A percentile compares a stretch with the other conserved stretches of the same genome.
These are phyloP conservation scores for Taxidea taxus DNA, from an alignment of 2,113 vertebrate species.

Conservation along the genomic window DNA sequence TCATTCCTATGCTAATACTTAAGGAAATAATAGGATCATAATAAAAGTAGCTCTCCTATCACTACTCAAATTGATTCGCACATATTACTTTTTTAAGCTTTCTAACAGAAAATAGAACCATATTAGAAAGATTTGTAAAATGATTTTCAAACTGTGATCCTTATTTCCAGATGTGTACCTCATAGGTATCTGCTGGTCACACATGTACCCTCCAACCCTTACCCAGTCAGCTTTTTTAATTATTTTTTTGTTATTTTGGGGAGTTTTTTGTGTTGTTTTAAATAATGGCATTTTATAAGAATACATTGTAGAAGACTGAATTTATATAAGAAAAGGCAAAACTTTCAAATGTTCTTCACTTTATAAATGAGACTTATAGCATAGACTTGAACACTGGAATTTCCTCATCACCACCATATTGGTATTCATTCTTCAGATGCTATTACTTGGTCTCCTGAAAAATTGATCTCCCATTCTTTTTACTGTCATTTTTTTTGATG, in stretches of 20 bases:
- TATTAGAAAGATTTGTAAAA: not conserved
- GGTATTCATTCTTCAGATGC: not conserved
- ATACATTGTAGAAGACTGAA: not conserved
- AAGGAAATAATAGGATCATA: not conserved
- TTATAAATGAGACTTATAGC: not conserved
- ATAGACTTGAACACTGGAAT: not conserved
- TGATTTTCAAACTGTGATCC: not conserved
- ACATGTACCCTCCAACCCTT: not conserved
- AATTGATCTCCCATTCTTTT: not conserved
- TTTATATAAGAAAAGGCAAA: not conserved
- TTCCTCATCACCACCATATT: not conserved
- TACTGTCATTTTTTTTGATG: not conserved
- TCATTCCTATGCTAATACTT: not conserved
- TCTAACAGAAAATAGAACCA: not conserved
- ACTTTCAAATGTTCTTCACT: not conserved
- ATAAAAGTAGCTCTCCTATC: not conserved
- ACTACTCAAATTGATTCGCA: not conserved
- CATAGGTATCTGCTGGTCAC: constrained; percentile 12
- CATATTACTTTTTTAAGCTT: not conserved
- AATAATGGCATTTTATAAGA: not conserved
- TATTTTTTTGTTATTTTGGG: not conserved
- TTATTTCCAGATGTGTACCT: not conserved
- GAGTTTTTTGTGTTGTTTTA: not conserved
- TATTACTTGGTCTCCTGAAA: not conserved
- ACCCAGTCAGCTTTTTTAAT: not conserved